These are phyloP conservation scores for Microctenopoma stevenorrisi DNA, from an alignment of 2,797 vertebrate genomes.

Conservation along the genomic window DNA sequence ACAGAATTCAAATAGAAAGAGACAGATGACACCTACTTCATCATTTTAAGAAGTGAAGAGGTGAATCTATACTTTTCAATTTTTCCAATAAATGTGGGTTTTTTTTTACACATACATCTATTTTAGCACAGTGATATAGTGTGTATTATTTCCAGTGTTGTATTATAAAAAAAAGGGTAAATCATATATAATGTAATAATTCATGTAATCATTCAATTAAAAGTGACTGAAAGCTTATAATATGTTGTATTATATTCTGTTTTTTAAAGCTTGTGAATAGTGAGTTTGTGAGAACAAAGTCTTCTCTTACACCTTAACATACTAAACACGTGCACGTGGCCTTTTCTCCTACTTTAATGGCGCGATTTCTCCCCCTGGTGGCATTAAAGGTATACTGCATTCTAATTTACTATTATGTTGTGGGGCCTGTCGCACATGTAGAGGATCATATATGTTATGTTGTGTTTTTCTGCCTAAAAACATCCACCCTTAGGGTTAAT, in stretches of 20 bases:
- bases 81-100: background rate
- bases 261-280: background rate
- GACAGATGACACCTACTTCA: background rate
- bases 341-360: constrained; percentile 7
- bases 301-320: background rate
- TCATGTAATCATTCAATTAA: constrained; percentile 8
- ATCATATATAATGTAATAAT: background rate
- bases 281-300: constrained; percentile 21
- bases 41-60: background rate
- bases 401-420: background rate
- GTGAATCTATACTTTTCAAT: constrained; percentile 2
- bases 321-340: background rate
- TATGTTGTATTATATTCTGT: background rate
- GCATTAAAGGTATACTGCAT: constrained; percentile 27
- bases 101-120: constrained; percentile 1
- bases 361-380: constrained; percentile 52
- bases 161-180: background rate
- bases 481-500: no score
- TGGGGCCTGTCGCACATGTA: background rate
- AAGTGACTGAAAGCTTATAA: background rate
- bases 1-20: background rate
- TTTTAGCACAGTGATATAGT: background rate
- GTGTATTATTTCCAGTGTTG: background rate
- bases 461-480: no score
- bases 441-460: no score